phyloP scores from a whole-genome alignment of 2,113 vertebrate species.

The Gopherus flavomarginatus region DNA sequence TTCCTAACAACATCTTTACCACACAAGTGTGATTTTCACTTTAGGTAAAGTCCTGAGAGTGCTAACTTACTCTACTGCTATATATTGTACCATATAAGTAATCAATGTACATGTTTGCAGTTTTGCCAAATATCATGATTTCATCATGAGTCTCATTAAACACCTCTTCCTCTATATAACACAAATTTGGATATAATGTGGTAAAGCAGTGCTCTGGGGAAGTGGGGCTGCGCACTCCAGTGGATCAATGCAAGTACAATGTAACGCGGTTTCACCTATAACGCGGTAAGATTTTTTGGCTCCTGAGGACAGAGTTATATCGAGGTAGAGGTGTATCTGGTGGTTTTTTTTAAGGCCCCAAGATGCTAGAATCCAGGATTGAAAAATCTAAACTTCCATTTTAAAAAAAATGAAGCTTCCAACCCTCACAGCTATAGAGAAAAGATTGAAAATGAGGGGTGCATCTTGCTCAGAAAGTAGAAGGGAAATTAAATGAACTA shows the following conservation, averaged over 20 bases:
- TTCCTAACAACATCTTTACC: neutral
- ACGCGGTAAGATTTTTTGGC: too few relatives aligned
- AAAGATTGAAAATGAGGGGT: neutral
- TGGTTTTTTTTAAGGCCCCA: neutral
- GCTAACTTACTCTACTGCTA: neutral
- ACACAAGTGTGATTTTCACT: neutral
- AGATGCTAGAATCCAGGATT: neutral
- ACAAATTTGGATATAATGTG: too few relatives aligned
- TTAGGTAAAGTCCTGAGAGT: neutral
- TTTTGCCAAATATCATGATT: neutral
- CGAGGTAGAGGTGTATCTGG: neutral
- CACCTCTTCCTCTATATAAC: too few relatives aligned
- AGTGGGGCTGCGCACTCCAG: too few relatives aligned
- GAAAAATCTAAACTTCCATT: neutral
- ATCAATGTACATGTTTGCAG: neutral
- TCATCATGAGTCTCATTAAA: neutral
- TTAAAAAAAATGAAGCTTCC: neutral
- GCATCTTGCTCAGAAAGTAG: neutral
- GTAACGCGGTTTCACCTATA: too few relatives aligned
- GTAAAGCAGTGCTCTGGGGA: too few relatives aligned
- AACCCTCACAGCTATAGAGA: neutral
- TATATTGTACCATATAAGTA: neutral
- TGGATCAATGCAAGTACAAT: too few relatives aligned
- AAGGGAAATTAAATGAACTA: neutral
- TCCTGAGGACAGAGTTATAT: too few relatives aligned